phyloP scores from a whole-genome alignment of 92 coral and sea anemone species.

The Porites divaricata region DNA sequence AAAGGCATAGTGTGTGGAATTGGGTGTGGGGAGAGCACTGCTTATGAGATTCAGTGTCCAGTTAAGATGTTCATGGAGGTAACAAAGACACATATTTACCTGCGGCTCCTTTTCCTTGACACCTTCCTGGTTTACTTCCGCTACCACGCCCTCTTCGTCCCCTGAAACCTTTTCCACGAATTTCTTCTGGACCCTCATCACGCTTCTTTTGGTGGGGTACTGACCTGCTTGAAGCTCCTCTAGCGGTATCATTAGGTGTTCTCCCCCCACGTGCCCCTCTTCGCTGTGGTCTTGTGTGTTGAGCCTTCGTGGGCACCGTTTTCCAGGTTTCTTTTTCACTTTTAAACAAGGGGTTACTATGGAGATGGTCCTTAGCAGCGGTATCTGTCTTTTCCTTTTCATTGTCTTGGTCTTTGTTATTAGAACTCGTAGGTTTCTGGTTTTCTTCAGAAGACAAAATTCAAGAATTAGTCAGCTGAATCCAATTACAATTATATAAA shows the following conservation, averaged over 20 bases:
- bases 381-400: background rate
- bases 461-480: background rate
- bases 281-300: background rate
- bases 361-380: background rate
- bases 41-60: too few relatives aligned
- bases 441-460: background rate
- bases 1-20: too few relatives aligned
- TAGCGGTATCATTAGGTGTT: too few relatives aligned
- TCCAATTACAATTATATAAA: too few relatives aligned
- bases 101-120: conserved; percentile 1
- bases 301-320: background rate
- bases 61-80: too few relatives aligned
- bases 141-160: background rate
- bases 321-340: background rate
- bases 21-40: too few relatives aligned
- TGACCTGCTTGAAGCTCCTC: background rate
- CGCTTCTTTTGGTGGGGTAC: background rate
- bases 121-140: background rate
- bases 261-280: background rate
- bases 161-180: background rate
- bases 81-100: too few relatives aligned
- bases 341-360: background rate
- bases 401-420: background rate
- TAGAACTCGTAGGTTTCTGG: background rate
- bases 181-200: background rate